These are phyloP conservation scores for Oxytorus armatus DNA, from an alignment of 2,888 invertebrate genomes.

Conservation along the genomic window DNA sequence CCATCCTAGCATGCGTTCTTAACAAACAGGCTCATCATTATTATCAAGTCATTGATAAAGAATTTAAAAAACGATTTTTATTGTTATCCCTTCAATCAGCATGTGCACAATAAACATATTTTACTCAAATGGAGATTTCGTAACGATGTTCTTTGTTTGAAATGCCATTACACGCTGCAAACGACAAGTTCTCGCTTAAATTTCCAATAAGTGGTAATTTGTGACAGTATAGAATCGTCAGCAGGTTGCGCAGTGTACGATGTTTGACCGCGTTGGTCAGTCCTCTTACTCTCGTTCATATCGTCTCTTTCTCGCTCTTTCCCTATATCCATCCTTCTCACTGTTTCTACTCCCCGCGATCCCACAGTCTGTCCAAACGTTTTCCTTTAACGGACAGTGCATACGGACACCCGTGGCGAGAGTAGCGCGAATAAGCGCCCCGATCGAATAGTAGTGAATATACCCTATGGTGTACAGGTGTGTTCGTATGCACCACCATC, in stretches of 20 bases:
- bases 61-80: not conserved
- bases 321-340: constrained; percentile 40
- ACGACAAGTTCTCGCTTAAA: not conserved
- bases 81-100: not conserved
- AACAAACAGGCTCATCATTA: no score
- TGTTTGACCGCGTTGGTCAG: constrained; percentile 56
- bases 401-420: constrained; percentile 69
- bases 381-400: constrained; percentile 70
- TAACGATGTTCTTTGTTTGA: not conserved
- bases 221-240: constrained; percentile 54
- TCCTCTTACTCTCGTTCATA: constrained; percentile 46
- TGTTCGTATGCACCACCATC: constrained; percentile 14
- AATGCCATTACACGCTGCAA: constrained; percentile 8
- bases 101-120: constrained; percentile 7
- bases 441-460: constrained; percentile 54
- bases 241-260: constrained; percentile 50
- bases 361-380: constrained; percentile 74
- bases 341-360: constrained; percentile 63
- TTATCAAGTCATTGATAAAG: not conserved
- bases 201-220: constrained; percentile 22
- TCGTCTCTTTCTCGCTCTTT: constrained; percentile 32
- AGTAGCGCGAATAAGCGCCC: constrained; percentile 66
- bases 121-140: not conserved
- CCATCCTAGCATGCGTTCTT: no score
- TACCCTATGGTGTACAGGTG: constrained; percentile 44